Evolutionary conservation across 2,113 vertebrate species (phyloP).

Genomic region (Centropus unirufus): DNA sequence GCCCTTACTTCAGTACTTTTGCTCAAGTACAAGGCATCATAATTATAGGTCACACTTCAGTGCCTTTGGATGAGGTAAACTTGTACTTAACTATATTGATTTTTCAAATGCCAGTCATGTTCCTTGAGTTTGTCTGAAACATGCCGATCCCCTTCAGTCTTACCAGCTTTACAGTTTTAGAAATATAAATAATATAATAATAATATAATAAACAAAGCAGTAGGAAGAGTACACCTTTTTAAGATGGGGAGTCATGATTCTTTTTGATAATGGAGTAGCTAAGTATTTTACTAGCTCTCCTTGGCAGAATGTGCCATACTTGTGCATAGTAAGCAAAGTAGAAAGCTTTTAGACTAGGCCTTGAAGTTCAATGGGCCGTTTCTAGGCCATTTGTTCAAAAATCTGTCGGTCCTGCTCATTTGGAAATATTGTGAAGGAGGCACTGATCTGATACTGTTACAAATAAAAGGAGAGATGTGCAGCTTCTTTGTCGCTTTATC

Average conservation of each 20-base stretch:
- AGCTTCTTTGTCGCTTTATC: not conserved
- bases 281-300: not conserved
- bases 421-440: not conserved
- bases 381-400: not conserved
- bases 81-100: not conserved
- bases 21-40: not conserved
- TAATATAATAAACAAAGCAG: not conserved
- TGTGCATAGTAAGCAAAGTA: not conserved
- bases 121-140: not conserved
- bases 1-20: accelerated
- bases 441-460: not conserved
- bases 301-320: not conserved
- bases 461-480: not conserved
- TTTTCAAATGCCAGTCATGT: not conserved
- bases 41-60: not conserved
- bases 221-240: not conserved
- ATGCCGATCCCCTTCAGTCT: not conserved
- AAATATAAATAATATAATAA: not conserved
- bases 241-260: not conserved
- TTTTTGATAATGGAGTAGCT: not conserved
- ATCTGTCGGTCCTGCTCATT: not conserved
- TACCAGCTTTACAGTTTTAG: not conserved
- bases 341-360: not conserved
- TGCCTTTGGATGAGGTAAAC: not conserved
- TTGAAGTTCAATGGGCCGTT: not conserved